Base-by-base conservation (phyloP, 2,797 vertebrate genomes). In the Sus cebifrons region DNA sequence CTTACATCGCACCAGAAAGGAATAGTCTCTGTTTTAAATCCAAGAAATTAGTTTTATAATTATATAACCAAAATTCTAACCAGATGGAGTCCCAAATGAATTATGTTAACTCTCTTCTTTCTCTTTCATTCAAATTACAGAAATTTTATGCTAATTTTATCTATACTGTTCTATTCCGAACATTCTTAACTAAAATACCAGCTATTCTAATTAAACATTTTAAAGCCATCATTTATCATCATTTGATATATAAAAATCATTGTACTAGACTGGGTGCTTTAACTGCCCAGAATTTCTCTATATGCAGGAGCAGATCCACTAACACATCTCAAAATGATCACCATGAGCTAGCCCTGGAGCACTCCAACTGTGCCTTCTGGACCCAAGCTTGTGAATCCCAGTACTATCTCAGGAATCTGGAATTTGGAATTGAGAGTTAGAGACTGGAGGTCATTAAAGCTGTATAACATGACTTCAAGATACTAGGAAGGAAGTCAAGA, bases 51-150 rank as follows among this genome's bases (percentile, higher is more conserved):
- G 49, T 77, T 88, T 82, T 91, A 81, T 78, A 96, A 94, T 92
- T 91, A 86, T 78, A 94, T 44, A 94, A 91, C 60, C 71, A 95
- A 89, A 96, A 95, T 79, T 93, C 94, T 94, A 93, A 83, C 65
- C 78, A 96, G 79, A 96, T 96, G 74, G 25, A 78, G 25, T 87
- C 44, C 65, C 60, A 81, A 85, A 64, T 85, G 44, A 94, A 54
- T 88, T 74, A 79, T 85, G 32, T 75, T 79, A 91, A 90, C n/a
- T 92, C 49, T 25, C 49, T 82, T 92, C 32, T 54, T 86, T 85
- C 27, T 83, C 16, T 81, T 52, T 89, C 77, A 36, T 94, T 71
- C 81, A 62, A 64, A 32, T 85, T 71, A 88, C 0, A 77, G 65
- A 94, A 83, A 44, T 56, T 68, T 70, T 64, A 65, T 29, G 12